Evolutionary conservation across 2,113 vertebrate species (phyloP).

Genomic region (Scomber scombrus): DNA sequence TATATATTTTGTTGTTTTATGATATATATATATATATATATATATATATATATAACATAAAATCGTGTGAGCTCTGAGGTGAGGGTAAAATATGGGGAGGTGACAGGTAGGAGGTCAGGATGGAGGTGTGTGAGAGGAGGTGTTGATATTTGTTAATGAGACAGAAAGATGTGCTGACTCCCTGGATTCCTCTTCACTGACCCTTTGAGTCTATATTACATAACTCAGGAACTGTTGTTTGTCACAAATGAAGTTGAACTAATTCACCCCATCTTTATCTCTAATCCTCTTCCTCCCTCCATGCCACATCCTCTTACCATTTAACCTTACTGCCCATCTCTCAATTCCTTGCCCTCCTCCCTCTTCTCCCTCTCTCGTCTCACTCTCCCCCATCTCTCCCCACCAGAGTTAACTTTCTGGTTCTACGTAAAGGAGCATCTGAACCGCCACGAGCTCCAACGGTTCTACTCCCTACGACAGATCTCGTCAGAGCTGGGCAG

Average conservation of each 20-base stretch:
- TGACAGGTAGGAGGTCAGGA: not conserved
- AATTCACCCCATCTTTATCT: slow-evolving; percentile 1
- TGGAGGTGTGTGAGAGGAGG: slow-evolving; percentile 1
- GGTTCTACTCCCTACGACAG: slow-evolving; percentile 91
- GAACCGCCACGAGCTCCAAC: slow-evolving; percentile 94
- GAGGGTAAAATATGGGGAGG: slow-evolving; percentile 3
- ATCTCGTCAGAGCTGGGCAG: slow-evolving; percentile 92
- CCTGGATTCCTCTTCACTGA: slow-evolving; percentile 3
- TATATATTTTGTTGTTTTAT: too few species aligned
- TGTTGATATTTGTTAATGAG: slow-evolving; percentile 33
- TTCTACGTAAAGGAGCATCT: slow-evolving; percentile 96
- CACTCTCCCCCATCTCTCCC: not conserved
- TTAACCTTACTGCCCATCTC: not conserved
- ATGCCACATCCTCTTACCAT: not conserved
- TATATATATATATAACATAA: not conserved
- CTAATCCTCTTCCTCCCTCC: not conserved
- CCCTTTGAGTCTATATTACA: slow-evolving; percentile 9
- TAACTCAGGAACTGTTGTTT: slow-evolving; percentile 9
- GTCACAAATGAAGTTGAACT: not conserved
- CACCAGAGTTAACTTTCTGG: slow-evolving; percentile 94
- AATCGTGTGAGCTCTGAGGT: not conserved
- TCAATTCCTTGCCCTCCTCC: not conserved
- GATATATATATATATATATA: too few species aligned
- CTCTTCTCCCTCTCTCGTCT: not conserved
- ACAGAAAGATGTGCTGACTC: slow-evolving; percentile 12